phyloP scores from a whole-genome alignment of 2,113 vertebrate species.

The Sterrhoptilus dennistouni region DNA sequence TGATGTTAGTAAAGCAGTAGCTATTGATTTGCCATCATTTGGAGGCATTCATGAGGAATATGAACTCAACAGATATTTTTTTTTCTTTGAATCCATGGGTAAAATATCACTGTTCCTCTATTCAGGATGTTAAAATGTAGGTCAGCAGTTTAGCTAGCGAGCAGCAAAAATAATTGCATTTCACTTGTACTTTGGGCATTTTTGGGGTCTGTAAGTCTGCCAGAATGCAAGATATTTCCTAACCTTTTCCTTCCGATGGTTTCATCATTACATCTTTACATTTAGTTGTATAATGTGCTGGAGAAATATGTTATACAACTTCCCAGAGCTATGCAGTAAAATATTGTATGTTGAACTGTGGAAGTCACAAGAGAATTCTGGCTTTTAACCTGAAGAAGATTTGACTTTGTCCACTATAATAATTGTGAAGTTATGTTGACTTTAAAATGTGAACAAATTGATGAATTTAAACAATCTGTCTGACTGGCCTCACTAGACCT shows the following conservation, averaged over 20 bases:
- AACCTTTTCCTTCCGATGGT: background rate
- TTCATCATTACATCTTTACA: background rate
- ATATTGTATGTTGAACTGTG: background rate
- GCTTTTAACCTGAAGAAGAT: slow-evolving; percentile 2
- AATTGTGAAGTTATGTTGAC: background rate
- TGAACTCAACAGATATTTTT: background rate
- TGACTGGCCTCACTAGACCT: background rate
- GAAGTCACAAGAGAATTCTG: background rate
- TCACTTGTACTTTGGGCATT: background rate
- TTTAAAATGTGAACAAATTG: background rate
- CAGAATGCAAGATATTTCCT: background rate
- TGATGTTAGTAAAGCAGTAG: background rate
- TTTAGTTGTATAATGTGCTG: background rate
- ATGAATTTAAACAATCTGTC: background rate
- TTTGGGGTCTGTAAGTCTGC: slow-evolving; percentile 3
- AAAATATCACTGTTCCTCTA: background rate
- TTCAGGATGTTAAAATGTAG: slow-evolving; percentile 13
- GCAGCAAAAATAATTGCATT: slow-evolving; percentile 27
- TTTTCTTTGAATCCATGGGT: background rate
- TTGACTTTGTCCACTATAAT: background rate
- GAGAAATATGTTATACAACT: background rate
- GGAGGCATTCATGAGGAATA: background rate
- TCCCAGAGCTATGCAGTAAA: background rate
- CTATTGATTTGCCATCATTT: slow-evolving; percentile 12
- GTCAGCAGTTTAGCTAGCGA: background rate